Percentiles rank a stretch among this genome's conserved stretches.
phyloP scores from a whole-genome alignment of 2,113 vertebrate genomes.

The Myiozetetes cayanensis region DNA sequence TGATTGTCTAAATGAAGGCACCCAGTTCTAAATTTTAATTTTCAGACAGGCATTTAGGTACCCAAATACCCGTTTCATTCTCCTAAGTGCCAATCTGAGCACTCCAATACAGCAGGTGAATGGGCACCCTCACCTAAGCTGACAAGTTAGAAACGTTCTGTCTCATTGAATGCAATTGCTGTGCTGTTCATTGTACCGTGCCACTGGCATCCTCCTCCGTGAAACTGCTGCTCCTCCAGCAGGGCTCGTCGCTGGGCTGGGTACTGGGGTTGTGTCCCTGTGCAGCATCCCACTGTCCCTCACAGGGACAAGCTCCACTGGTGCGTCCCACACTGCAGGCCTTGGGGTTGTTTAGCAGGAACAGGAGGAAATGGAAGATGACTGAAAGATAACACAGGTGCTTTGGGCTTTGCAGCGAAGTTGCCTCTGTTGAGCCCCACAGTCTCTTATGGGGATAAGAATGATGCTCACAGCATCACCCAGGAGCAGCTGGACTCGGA shows the following conservation, averaged over 20 bases:
- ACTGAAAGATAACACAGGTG: rapidly evolving
- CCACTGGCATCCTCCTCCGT: background rate
- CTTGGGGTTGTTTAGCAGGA: background rate
- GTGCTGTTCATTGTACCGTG: background rate
- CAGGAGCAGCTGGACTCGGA: background rate
- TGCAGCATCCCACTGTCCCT: background rate
- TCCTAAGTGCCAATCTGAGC: background rate
- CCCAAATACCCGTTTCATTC: background rate
- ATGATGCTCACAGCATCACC: background rate
- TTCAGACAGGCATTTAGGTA: background rate
- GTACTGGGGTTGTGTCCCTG: rapidly evolving
- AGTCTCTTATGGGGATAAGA: rapidly evolving
- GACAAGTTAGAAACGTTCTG: background rate
- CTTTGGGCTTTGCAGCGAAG: background rate
- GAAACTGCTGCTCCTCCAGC: background rate
- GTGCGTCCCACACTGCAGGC: rapidly evolving
- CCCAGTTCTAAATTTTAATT: slow-evolving; percentile 10
- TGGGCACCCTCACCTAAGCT: background rate
- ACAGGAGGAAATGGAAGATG: background rate
- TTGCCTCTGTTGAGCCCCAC: background rate
- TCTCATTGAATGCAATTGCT: rapidly evolving
- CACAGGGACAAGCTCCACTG: background rate
- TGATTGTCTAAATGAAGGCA: slow-evolving; percentile 12
- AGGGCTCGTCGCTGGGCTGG: background rate
- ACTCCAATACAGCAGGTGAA: background rate